Conservation (phyloP, 2,888 invertebrate species). For the Acrobasis suavella region DNA sequence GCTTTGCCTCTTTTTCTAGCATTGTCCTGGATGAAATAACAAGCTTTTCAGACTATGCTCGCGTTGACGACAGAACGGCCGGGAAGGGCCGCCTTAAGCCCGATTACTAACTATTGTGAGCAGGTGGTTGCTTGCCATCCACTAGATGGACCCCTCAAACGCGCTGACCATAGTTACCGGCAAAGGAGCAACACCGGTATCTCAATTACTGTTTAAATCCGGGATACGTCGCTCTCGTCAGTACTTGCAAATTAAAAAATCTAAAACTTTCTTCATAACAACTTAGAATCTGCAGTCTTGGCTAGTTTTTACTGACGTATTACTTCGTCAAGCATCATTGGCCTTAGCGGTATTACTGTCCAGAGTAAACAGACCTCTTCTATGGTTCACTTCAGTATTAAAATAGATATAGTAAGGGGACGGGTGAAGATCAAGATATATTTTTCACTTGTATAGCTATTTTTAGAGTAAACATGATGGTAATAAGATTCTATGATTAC, state of each 20-base stretch:
- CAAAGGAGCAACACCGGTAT: too few relatives aligned
- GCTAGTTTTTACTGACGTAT: slow-evolving; percentile 33
- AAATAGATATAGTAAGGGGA: slow-evolving; percentile 25
- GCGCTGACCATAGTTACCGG: too few relatives aligned
- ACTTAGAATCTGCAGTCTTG: slow-evolving; percentile 1
- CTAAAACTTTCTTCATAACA: slow-evolving; percentile 10
- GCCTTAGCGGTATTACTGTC: slow-evolving; percentile 45
- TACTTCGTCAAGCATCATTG: slow-evolving; percentile 53
- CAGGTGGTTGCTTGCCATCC: too few relatives aligned
- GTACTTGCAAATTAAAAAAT: not conserved
- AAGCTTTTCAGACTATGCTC: too few relatives aligned
- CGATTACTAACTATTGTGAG: too few relatives aligned
- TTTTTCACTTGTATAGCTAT: slow-evolving; percentile 40
- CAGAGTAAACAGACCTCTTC: slow-evolving; percentile 36
- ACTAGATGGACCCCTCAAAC: too few relatives aligned
- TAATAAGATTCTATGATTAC: slow-evolving; percentile 43
- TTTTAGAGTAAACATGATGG: slow-evolving; percentile 45
- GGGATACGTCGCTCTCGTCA: too few relatives aligned
- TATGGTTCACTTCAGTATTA: slow-evolving; percentile 17
- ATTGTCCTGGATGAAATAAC: too few relatives aligned
- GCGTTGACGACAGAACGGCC: too few relatives aligned
- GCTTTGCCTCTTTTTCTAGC: too few relatives aligned
- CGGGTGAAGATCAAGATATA: slow-evolving; percentile 33
- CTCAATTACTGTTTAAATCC: too few relatives aligned
- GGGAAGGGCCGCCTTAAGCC: too few relatives aligned